Evolutionary conservation across 2,888 invertebrate species (phyloP), one percentile per base, ranked within the genome.

Genomic region (Acanthosepion esculentum): DNA sequence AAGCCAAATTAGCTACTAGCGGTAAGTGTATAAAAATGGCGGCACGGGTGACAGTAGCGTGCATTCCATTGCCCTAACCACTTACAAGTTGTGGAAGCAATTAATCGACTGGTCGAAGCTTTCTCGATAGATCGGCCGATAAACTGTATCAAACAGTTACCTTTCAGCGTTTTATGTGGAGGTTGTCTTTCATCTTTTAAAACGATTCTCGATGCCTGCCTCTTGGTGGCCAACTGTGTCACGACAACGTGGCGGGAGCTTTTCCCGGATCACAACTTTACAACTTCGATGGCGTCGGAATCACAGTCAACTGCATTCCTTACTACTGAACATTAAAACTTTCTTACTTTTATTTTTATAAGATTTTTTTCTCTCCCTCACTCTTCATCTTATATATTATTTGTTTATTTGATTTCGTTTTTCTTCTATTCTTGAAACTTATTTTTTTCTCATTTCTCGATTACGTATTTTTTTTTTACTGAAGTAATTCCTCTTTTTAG

Each of bases 71-170:
- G n/a, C 78, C 78, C n/a, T n/a, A 78, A 78, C 78, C n/a, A 33
- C 78, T n/a, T 78, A 78, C 78, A 78, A 78, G n/a, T 33, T 78
- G n/a, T 78, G 78, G 78, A 78, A 78, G 78, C 78, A 78, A 78
- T 78, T 78, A 78, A 78, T 33, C n/a, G 78, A 78, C 10, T 78
- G 78, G 78, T 78, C 78, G 78, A 78, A 78, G 78, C 78, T 78
- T 78, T 78, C n/a, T 78, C n/a, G n/a, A 78, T 78, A 78, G 78
- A n/a, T 33, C 78, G 78, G n/a, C 78, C 78, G 78, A 78, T 78
- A 78, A 78, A 78, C 78, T n/a, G n/a, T 78, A 78, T 78, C 78
- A 78, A 78, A 78, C 78, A 78, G 78, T 78, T 78, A 78, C 78
- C 78, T 78, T 78, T 78, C 78, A 78, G 78, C 78, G 78, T n/a